Conservation (phyloP, 2,888 invertebrate genomes). For the Mesorhabditis sp. region DNA sequence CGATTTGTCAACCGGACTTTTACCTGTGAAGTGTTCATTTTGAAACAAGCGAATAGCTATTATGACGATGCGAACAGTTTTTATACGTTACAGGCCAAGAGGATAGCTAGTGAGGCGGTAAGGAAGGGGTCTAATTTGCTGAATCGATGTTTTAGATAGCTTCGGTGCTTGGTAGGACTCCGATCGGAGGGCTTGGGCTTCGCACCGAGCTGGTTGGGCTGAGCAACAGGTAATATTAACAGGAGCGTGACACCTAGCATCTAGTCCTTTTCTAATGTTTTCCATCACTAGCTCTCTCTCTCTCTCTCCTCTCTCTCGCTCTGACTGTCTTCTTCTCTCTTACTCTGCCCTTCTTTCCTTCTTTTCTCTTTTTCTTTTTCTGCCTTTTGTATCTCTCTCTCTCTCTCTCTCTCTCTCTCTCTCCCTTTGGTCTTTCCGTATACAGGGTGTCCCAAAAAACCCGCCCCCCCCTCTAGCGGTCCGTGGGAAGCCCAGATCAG, state of each 20-base stretch:
- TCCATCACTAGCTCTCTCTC: too few relatives aligned
- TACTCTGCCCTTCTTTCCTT: too few relatives aligned
- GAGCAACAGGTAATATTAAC: neutral
- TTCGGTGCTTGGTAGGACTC: neutral
- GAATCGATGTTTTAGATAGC: neutral
- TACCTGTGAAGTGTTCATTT: slow-evolving; percentile 21
- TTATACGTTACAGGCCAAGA: neutral
- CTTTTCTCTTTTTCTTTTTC: too few relatives aligned
- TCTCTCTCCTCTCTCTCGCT: too few relatives aligned
- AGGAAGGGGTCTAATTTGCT: neutral
- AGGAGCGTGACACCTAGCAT: neutral
- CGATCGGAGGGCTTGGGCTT: neutral
- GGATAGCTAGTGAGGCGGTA: neutral
- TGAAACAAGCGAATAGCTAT: slow-evolving; percentile 23
- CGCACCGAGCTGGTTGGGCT: neutral
- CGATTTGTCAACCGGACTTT: slow-evolving; percentile 19
- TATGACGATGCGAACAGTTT: slow-evolving; percentile 14
- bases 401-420: too few relatives aligned
- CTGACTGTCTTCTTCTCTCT: too few relatives aligned
- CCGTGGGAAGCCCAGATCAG: too few relatives aligned
- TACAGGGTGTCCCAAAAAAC: too few relatives aligned
- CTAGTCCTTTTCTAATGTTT: too few relatives aligned
- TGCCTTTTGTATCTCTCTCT: too few relatives aligned
- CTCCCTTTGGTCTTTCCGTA: too few relatives aligned
- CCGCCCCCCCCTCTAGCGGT: too few relatives aligned